Evolutionary conservation across 2,888 invertebrate species (phyloP), one percentile per base, ranked within the genome.

Genomic region (Thereva unica): DNA sequence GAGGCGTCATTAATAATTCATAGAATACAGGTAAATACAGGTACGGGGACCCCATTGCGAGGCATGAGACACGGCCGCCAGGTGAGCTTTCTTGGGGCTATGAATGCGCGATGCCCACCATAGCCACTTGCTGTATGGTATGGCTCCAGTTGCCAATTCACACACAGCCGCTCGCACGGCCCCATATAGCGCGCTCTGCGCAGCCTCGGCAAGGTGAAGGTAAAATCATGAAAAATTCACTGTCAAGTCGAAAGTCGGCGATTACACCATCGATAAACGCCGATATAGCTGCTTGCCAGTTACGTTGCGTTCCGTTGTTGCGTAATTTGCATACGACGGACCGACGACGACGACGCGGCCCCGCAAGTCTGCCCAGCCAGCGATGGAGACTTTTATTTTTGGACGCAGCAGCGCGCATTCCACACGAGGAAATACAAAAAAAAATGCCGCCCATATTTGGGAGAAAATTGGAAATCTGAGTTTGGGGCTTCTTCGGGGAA

Each of bases 1-100:
- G 53, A 57, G 23, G 41, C 53, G 12, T 61, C 66, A 67, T 67
- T 67, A 54, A 67, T 67, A 67, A 67, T 67, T 67, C 66, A 66
- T 66, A 52, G 53, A 66, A 57, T 64, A 35, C 10, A 37, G 53
- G 50, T 50, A 40, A 23, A 47, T 38, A 6, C 38, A 40, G 49
- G 47, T 4, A 47, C 35, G 35, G 12, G 10, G 8, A 23, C 23
- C 34, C 9, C 41, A 42, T 23, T 42, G 34, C 44, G 56, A 7
- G 35, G 44, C 4, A 56, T 23, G 23, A 23, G 23, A 34, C 35
- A n/a, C 34, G 6, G 57, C 61, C 23, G 34, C 34, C 50, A 50
- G 50, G 7, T 56, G 23, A 56, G n/a, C 42, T n/a, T 41, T 4
- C 44, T 38, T 44, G 42, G 23, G 4, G 40, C 55, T 10, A 12